Base-by-base conservation (phyloP, 2,797 vertebrate genomes). In the Esox masquinongy region DNA sequence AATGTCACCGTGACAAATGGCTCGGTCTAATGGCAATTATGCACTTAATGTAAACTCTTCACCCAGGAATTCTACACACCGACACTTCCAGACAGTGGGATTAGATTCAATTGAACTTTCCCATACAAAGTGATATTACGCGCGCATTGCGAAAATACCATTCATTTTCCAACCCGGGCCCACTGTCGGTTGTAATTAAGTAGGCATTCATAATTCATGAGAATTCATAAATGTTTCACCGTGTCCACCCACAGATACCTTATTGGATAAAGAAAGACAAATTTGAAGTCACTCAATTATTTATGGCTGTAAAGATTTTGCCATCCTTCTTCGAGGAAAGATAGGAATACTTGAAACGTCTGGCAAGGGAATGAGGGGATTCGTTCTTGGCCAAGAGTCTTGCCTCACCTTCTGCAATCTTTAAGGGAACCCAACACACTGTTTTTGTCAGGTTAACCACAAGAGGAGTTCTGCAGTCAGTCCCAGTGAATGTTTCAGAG, bases 241-340 rank as follows among this genome's bases (percentile, higher is more conserved):
- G 16, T 1, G n/a, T 72, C 84, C 81, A 71, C 79, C 80, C 81
- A 80, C 80, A 83, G 90, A 91, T 86, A 91, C 82, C 88, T 90
- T 90, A 92, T 92, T 92, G 87, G 90, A 92, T 89, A 87, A 90
- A 90, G 87, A 83, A 89, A 91, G 89, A 91, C 89, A 92, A 87
- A 92, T 93, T 89, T 91, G 85, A 93, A 85, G 87, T 81, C 78
- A 36, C 74, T 94, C 74, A 90, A 92, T 94, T 91, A 94, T 94
- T 93, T 79, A 94, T 83, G 82, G 68, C 26, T 59, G 70, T 67
- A 86, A 87, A 89, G 84, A 93, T 92, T 88, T 90, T 90, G 90
- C 79, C 83, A 83, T 84, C 81, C 80, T 79, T 11, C 68, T 31
- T 29, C 3, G 63, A 29, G 70, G 26, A 36, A 9, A 31, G 29